Conservation (phyloP, 2,113 vertebrate species). For the Sula dactylatra region DNA sequence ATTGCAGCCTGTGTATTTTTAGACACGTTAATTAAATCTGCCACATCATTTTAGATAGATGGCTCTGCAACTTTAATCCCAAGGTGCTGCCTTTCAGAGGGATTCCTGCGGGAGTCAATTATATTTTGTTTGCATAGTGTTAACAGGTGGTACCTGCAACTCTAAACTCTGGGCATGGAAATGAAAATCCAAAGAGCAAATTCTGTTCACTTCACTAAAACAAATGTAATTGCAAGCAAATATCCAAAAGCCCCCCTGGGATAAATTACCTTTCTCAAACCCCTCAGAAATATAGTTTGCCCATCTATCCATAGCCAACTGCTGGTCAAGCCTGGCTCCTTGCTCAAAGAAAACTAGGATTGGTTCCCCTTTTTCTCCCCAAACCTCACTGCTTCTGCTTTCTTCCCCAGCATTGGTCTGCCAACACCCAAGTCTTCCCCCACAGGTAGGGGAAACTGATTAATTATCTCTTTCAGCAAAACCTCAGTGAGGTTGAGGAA, state of each 20-base stretch:
- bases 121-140: conserved; percentile 55
- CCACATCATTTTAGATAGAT: conserved; percentile 58
- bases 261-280: background rate
- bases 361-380: background rate
- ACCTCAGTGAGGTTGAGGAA: background rate
- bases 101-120: conserved; percentile 67
- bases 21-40: conserved; percentile 69
- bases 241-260: background rate
- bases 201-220: conserved; percentile 13
- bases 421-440: background rate
- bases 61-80: conserved; percentile 64
- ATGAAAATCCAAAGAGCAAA: conserved; percentile 34
- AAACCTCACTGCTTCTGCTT: background rate
- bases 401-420: background rate
- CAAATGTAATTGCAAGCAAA: conserved; percentile 12
- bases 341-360: background rate
- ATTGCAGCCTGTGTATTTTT: conserved; percentile 63
- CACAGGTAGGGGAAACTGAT: background rate
- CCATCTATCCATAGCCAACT: background rate
- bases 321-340: background rate
- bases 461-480: background rate
- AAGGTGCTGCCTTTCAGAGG: conserved; percentile 65
- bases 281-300: background rate
- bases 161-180: conserved; percentile 47
- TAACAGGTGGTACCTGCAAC: conserved; percentile 66